Conservation (phyloP, 2,888 invertebrate species). For the Chrysolina americana region DNA sequence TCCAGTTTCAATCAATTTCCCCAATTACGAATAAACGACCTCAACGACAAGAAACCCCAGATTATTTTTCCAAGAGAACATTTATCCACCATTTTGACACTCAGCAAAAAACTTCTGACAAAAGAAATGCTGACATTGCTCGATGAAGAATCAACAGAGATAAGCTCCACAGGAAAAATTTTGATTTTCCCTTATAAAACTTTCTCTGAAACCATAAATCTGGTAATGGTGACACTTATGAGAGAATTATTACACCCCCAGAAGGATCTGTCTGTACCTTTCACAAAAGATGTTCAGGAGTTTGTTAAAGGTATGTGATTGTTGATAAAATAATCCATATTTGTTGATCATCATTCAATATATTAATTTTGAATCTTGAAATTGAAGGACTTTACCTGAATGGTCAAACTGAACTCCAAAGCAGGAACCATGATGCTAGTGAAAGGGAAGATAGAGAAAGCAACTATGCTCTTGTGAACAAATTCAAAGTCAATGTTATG, state of each 20-base stretch:
- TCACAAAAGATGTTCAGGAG: conserved; percentile 90
- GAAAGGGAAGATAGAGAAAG: conserved; percentile 87
- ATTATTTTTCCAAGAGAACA: conserved; percentile 84
- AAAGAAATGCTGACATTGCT: conserved; percentile 84
- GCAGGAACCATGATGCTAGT: conserved; percentile 87
- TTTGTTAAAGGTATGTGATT: conserved; percentile 66
- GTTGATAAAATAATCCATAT: background rate
- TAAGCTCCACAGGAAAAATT: conserved; percentile 81
- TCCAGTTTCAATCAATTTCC: conserved; percentile 94
- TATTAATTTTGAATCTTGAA: conserved; percentile 13
- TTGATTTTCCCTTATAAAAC: conserved; percentile 91
- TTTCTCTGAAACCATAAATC: conserved; percentile 94
- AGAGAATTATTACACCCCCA: conserved; percentile 93
- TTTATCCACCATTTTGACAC: conserved; percentile 83
- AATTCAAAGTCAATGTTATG: conserved; percentile 95
- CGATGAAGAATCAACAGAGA: conserved; percentile 88
- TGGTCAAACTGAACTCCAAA: conserved; percentile 94
- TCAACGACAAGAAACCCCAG: conserved; percentile 75
- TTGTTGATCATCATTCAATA: background rate
- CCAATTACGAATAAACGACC: conserved; percentile 83
- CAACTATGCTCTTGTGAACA: conserved; percentile 86
- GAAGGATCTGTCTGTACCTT: conserved; percentile 89
- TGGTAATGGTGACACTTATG: conserved; percentile 93
- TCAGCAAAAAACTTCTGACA: conserved; percentile 88
- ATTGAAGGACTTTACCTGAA: conserved; percentile 86